phyloP scores from a whole-genome alignment of 2,113 vertebrate genomes.

The Fukomys damarensis region DNA sequence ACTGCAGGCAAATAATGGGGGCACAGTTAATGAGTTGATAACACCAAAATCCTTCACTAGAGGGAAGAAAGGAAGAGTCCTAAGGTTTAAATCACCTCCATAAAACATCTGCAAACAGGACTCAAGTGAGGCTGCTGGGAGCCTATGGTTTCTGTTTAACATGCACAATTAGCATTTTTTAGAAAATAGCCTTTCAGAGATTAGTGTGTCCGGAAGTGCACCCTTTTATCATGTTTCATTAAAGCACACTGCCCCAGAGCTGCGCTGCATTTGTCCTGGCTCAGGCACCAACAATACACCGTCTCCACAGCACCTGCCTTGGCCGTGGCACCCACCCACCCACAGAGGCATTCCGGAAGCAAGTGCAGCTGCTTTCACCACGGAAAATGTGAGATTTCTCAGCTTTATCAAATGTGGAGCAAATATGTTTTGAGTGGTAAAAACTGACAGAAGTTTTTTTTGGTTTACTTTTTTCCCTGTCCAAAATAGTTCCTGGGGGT shows the following conservation, averaged over 20 bases:
- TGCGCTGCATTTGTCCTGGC: no score
- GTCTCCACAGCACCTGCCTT: accelerated
- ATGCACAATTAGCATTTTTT: constrained; percentile 26
- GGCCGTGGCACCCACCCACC: not conserved
- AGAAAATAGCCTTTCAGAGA: not conserved
- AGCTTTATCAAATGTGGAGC: not conserved
- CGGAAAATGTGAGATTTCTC: not conserved
- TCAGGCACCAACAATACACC: accelerated
- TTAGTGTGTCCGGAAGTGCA: not conserved
- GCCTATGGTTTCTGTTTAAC: not conserved
- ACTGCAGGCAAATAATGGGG: constrained; percentile 38
- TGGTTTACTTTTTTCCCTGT: not conserved
- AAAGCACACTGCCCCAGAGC: not conserved
- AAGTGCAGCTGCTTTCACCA: not conserved
- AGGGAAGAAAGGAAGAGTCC: not conserved
- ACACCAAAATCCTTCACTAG: not conserved
- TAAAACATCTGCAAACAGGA: constrained; percentile 58
- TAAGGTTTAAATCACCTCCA: constrained; percentile 35
- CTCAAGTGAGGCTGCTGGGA: not conserved
- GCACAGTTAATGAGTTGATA: constrained; percentile 62
- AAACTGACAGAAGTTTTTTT: not conserved
- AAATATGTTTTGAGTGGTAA: not conserved
- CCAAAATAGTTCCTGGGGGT: not conserved
- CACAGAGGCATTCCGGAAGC: not conserved
- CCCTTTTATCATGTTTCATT: not conserved